These are phyloP conservation scores for Cataglyphis livida DNA, from an alignment of 2,888 invertebrate species.

Conservation along the genomic window DNA sequence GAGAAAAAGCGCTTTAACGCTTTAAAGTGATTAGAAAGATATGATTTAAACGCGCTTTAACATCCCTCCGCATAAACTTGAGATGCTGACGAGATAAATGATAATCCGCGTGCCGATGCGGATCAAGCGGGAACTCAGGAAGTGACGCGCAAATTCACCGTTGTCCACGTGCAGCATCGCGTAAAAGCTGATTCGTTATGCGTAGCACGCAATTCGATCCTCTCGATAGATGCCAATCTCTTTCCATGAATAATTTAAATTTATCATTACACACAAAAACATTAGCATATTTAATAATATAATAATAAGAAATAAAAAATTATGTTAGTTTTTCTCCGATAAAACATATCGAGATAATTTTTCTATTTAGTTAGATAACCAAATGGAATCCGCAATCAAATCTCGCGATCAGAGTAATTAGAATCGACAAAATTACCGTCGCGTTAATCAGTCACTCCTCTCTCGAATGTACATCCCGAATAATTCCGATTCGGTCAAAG, in stretches of 20 bases:
- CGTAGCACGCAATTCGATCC: constrained; percentile 25
- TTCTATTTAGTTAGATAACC: background rate
- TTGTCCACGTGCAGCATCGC: constrained; percentile 36
- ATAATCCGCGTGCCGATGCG: constrained; percentile 42
- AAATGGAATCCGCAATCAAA: background rate
- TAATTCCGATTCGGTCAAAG: constrained; percentile 64
- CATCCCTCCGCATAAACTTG: constrained; percentile 12
- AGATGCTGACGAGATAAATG: constrained; percentile 41
- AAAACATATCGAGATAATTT: background rate
- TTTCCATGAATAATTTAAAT: constrained; percentile 8
- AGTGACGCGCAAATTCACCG: constrained; percentile 51
- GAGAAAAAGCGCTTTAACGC: background rate
- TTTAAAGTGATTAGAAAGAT: constrained; percentile 16
- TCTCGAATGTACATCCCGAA: constrained; percentile 27
- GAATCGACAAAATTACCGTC: background rate
- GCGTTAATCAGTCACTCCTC: constrained; percentile 31
- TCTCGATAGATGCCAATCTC: background rate
- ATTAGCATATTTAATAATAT: background rate
- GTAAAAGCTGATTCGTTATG: constrained; percentile 38
- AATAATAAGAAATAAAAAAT: background rate
- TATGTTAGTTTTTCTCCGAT: background rate
- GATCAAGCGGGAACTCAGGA: constrained; percentile 44
- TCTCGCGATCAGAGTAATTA: background rate
- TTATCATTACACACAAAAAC: background rate
- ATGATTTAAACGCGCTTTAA: constrained; percentile 12